Percentiles rank a stretch among this genome's conserved stretches.
These are phyloP conservation scores for Onchidella celtica DNA, from an alignment of 2,888 invertebrate genomes.

Conservation along the genomic window DNA sequence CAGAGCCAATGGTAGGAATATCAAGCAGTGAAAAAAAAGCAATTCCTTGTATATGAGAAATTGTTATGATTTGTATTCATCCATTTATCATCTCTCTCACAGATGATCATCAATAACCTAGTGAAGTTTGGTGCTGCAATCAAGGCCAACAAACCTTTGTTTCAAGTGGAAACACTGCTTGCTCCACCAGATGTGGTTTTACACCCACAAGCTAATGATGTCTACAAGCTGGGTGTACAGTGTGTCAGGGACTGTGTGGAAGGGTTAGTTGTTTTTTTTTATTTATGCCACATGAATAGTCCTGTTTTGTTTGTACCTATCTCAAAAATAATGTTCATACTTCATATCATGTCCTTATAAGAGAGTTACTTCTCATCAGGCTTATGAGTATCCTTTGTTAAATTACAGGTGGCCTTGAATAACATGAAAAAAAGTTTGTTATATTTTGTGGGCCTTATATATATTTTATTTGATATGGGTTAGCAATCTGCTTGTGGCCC, in stretches of 20 bases:
- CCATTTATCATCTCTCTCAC: conserved; percentile 44
- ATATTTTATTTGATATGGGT: too few species aligned
- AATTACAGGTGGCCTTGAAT: too few species aligned
- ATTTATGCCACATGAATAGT: too few species aligned
- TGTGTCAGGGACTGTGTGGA: conserved; percentile 89
- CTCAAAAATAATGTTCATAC: too few species aligned
- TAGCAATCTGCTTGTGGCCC: too few species aligned
- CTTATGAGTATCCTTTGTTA: too few species aligned
- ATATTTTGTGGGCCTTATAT: too few species aligned
- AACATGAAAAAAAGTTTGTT: too few species aligned
- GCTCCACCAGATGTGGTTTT: conserved; percentile 88
- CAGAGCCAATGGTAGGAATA: too few species aligned
- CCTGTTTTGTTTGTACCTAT: too few species aligned
- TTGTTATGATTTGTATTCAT: background rate
- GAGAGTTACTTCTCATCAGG: too few species aligned
- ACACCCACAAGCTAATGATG: conserved; percentile 88
- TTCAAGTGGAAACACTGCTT: conserved; percentile 89
- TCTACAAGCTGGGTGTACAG: conserved; percentile 88
- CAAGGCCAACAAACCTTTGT: conserved; percentile 84
- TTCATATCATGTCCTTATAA: too few species aligned
- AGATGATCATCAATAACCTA: conserved; percentile 86
- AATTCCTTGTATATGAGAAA: background rate
- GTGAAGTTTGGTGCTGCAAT: conserved; percentile 85
- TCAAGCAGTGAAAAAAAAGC: background rate
- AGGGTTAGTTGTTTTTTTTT: conserved; percentile 83